Percentiles rank a stretch among this genome's conserved stretches.
These are phyloP conservation scores for Drosophila eohydei DNA, from an alignment of 2,888 invertebrate species.

Conservation along the genomic window DNA sequence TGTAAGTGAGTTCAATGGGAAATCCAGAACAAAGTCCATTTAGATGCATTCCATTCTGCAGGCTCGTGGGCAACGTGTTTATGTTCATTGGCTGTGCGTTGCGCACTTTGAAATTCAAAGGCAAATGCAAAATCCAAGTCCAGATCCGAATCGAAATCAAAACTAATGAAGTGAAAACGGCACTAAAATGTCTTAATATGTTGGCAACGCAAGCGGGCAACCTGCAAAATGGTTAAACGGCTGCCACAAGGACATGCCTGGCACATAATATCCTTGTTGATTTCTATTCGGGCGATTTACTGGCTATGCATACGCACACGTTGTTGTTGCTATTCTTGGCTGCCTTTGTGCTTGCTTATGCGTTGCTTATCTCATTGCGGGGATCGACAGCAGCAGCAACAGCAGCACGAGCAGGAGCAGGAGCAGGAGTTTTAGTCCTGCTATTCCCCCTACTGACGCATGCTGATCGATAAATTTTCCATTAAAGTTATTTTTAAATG, in stretches of 20 bases:
- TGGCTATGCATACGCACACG: slow-evolving; percentile 63
- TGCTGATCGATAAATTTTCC: slow-evolving; percentile 84
- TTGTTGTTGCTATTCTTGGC: slow-evolving; percentile 38
- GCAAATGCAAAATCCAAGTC: slow-evolving; percentile 8
- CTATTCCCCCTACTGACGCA: slow-evolving; percentile 21
- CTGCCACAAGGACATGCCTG: slow-evolving; percentile 37
- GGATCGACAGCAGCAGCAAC: slow-evolving; percentile 48
- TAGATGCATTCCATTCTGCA: not conserved
- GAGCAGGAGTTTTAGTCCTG: slow-evolving; percentile 31
- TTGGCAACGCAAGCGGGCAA: slow-evolving; percentile 46
- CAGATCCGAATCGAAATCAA: slow-evolving; percentile 64
- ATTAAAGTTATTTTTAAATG: slow-evolving; percentile 84
- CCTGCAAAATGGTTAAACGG: slow-evolving; percentile 63
- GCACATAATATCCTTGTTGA: slow-evolving; percentile 76
- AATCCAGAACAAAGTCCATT: not conserved
- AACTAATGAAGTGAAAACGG: slow-evolving; percentile 82
- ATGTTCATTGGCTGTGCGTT: slow-evolving; percentile 5
- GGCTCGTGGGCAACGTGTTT: not conserved
- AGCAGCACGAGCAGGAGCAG: too few species aligned
- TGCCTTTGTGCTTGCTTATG: slow-evolving; percentile 70
- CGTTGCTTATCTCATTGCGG: slow-evolving; percentile 63
- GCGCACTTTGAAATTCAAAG: slow-evolving; percentile 27
- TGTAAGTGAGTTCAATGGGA: too few species aligned
- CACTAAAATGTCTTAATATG: slow-evolving; percentile 79
- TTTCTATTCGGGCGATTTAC: slow-evolving; percentile 77